Conservation (phyloP, 2,113 vertebrate genomes). For the Bothrops jararaca region DNA sequence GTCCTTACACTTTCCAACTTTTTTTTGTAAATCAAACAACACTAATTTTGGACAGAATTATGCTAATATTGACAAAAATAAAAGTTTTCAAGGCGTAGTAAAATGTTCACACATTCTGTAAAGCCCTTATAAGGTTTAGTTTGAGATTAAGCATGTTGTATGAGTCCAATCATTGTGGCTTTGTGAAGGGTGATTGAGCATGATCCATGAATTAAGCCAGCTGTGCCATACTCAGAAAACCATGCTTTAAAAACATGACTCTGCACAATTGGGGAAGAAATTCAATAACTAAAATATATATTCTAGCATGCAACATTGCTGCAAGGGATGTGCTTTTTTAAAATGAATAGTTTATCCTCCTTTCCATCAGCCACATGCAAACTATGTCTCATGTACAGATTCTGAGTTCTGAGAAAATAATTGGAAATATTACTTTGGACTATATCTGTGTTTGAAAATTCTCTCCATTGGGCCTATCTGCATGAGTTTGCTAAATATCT, state of each 20-base stretch:
- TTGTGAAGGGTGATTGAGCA: background rate
- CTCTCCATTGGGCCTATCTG: background rate
- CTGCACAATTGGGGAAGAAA: background rate
- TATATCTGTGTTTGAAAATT: background rate
- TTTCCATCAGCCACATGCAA: background rate
- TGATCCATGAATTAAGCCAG: background rate
- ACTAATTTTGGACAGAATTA: constrained; percentile 1
- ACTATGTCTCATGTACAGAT: background rate
- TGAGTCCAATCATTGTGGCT: background rate
- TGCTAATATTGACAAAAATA: background rate
- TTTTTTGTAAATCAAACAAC: constrained; percentile 7
- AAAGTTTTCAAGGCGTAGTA: background rate
- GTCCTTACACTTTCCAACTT: background rate
- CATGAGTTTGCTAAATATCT: background rate
- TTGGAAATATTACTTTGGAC: background rate
- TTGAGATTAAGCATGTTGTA: background rate
- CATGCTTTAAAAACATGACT: background rate
- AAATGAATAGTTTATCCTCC: background rate
- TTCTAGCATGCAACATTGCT: background rate
- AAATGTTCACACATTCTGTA: background rate
- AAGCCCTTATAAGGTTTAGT: background rate
- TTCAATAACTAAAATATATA: background rate
- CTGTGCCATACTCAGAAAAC: background rate
- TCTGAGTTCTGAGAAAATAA: background rate
- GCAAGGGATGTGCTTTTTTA: background rate